These are phyloP conservation scores for Trichosurus vulpecula DNA, from an alignment of 2,797 vertebrate genomes.

Conservation along the genomic window DNA sequence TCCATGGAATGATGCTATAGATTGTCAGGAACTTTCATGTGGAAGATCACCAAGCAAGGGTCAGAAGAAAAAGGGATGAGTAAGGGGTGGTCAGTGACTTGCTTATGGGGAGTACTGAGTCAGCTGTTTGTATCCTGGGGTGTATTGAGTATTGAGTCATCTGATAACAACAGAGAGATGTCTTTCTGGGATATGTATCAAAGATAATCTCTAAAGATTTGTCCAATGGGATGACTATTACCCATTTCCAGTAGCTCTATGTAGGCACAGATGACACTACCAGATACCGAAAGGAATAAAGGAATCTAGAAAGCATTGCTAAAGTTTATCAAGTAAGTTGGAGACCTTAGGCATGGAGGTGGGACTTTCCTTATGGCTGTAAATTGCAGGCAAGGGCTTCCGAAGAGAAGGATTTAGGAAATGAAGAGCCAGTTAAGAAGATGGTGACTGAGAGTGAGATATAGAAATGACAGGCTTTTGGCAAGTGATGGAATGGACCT, in stretches of 20 bases:
- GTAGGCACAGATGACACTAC: neutral
- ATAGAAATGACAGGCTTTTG: neutral
- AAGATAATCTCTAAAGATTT: neutral
- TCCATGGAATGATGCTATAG: neutral
- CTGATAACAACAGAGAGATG: neutral
- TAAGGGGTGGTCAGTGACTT: neutral
- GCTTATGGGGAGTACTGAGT: neutral
- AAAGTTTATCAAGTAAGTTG: neutral
- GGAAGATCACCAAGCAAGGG: neutral
- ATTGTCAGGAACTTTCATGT: neutral
- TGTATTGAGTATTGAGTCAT: no score
- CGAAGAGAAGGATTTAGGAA: neutral
- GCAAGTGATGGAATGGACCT: neutral
- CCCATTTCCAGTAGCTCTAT: neutral
- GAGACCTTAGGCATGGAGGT: neutral
- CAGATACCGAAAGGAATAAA: neutral
- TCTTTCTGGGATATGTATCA: neutral
- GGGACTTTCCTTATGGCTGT: neutral
- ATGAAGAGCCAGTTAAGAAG: neutral
- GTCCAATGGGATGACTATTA: neutral
- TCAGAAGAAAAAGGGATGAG: neutral
- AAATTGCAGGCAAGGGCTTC: neutral
- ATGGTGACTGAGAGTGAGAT: neutral
- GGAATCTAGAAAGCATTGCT: neutral
- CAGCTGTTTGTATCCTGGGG: neutral